Evolutionary conservation across 2,113 vertebrate genomes (phyloP).

Genomic region (Alectura lathami): DNA sequence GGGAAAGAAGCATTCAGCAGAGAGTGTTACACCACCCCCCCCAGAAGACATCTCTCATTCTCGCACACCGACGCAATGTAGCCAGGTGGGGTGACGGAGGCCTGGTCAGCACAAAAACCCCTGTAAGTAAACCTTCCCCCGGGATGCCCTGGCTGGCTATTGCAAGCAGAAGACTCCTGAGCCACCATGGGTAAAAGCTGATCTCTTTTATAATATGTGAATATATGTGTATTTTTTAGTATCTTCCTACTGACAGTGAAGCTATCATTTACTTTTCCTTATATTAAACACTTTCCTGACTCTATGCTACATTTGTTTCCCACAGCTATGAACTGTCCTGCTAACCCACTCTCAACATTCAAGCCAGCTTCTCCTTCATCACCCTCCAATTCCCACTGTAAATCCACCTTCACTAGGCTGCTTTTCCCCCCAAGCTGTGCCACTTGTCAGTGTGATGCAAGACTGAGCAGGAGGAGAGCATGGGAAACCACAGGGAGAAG

Average conservation of each 20-base stretch:
- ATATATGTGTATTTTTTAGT: background rate
- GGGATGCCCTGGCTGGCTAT: background rate
- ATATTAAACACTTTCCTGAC: background rate
- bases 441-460: background rate
- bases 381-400: background rate
- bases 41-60: background rate
- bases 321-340: background rate
- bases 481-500: background rate
- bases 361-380: background rate
- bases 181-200: background rate
- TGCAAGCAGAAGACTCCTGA: background rate
- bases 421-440: background rate
- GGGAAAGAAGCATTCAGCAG: background rate
- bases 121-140: background rate
- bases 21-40: background rate
- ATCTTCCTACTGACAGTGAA: background rate
- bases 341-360: background rate
- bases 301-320: background rate
- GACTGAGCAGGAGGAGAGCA: background rate
- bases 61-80: rapidly evolving
- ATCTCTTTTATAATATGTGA: background rate
- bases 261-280: background rate
- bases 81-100: background rate
- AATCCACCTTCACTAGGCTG: background rate
- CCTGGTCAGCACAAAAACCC: background rate